Conservation (phyloP, 2,113 vertebrate species). For the Phaethornis superciliosus region DNA sequence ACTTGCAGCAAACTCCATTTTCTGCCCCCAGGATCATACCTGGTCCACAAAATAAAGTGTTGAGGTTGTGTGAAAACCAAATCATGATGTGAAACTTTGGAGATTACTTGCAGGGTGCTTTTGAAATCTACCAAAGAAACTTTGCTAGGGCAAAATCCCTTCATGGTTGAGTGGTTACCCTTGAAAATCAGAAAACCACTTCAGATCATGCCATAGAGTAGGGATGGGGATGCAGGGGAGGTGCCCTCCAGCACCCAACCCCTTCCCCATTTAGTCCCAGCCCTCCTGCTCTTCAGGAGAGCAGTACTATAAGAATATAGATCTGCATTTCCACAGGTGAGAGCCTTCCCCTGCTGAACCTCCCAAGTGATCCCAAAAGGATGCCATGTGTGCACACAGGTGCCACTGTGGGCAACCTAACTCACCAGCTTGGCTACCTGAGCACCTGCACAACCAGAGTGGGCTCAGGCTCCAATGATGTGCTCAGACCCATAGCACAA, state of each 20-base stretch:
- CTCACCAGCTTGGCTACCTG: neutral
- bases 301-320: neutral
- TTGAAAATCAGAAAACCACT: neutral
- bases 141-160: neutral
- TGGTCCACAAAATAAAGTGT: neutral
- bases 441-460: neutral
- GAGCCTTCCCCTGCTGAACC: neutral
- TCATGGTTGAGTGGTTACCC: neutral
- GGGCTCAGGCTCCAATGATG: rapidly evolving
- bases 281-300: neutral
- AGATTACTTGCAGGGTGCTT: neutral
- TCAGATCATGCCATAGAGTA: neutral
- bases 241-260: neutral
- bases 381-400: rapidly evolving
- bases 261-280: neutral
- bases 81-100: neutral
- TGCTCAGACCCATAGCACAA: neutral
- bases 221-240: rapidly evolving
- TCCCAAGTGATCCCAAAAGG: rapidly evolving
- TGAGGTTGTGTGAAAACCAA: neutral
- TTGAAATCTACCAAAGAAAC: neutral
- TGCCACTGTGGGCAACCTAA: neutral
- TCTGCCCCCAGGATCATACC: too few species aligned
- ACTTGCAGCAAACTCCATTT: neutral
- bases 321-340: neutral